Evolutionary conservation across 2,888 invertebrate species (phyloP), one percentile per base, ranked within the genome.

Genomic region (Sympetrum striolatum): DNA sequence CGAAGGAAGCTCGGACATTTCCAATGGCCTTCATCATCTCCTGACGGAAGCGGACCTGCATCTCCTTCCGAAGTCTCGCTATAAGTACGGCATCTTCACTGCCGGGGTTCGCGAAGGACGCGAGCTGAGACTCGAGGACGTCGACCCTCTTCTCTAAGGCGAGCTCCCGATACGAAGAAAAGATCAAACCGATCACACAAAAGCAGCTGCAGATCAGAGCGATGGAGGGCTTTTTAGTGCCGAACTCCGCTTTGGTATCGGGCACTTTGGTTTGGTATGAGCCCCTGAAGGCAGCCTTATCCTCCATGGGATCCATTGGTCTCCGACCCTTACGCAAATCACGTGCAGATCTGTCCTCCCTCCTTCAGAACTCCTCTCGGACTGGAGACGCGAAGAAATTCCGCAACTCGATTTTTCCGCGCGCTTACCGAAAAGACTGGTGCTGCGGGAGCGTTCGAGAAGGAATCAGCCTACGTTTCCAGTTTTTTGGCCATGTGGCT

Each of bases 101-200:
- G 81, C 90, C 81, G 37, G 79, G 95, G 94, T 93, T 94, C 91
- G 95, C 93, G 93, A 96, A 92, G 91, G 94, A 94, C 91, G 94
- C 93, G 92, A 96, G 95, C 93, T 95, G 95, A 91, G 95, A 95
- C 93, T 96, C 96, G 92, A 96, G 93, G 92, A 94, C 92, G 90
- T 94, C 93, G 91, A 96, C 93, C 92, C 95, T 93, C 91, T 94
- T 94, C 93, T 95, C 94, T 92, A 96, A 94, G 80, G 94, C 94
- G 91, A 94, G 95, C 93, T 95, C 95, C 93, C 94, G 94, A 94
- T 95, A 95, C 92, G 95, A 93, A 94, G 95, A 95, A 90, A 95
- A 95, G 92, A 95, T 93, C 92, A 96, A 94, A 94, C 96, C 95
- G 95, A 96, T 95, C 93, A 95, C 95, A 94, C 96, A 96, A 93